Evolutionary conservation across 2,797 vertebrate genomes (phyloP).

Genomic region (Sternarchorhynchus goeldii): DNA sequence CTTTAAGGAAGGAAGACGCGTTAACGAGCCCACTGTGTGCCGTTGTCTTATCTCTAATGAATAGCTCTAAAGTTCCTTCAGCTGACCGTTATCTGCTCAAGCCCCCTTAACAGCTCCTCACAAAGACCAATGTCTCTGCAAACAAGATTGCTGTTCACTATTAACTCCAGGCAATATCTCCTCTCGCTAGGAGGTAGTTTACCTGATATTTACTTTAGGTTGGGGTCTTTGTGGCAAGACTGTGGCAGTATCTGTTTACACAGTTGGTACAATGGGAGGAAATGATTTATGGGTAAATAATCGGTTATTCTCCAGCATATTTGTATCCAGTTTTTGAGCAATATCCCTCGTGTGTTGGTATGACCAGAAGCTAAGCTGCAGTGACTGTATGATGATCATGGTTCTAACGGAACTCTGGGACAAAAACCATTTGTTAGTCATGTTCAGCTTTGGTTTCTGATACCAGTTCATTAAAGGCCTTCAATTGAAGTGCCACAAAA

Average conservation of each 20-base stretch:
- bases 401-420: neutral
- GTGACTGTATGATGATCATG: neutral
- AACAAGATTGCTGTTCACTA: slow-evolving; percentile 10
- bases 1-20: slow-evolving; percentile 17
- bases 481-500: neutral
- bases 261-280: too few species aligned
- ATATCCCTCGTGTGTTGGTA: neutral
- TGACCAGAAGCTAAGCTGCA: neutral
- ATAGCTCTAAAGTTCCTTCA: slow-evolving; percentile 22
- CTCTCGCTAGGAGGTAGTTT: neutral
- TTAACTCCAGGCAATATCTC: slow-evolving; percentile 21
- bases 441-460: neutral
- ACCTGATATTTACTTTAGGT: slow-evolving; percentile 10
- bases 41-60: slow-evolving; percentile 32
- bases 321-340: too few species aligned
- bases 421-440: neutral
- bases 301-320: too few species aligned
- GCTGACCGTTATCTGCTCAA: slow-evolving; percentile 35
- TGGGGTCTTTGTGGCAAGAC: neutral
- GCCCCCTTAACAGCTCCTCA: slow-evolving; percentile 24
- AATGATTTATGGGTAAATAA: too few species aligned
- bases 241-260: too few species aligned
- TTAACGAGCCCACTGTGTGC: slow-evolving; percentile 22
- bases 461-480: neutral
- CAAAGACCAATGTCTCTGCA: slow-evolving; percentile 9